phyloP scores from a whole-genome alignment of 2,113 vertebrate genomes.

The Camelus dromedarius region DNA sequence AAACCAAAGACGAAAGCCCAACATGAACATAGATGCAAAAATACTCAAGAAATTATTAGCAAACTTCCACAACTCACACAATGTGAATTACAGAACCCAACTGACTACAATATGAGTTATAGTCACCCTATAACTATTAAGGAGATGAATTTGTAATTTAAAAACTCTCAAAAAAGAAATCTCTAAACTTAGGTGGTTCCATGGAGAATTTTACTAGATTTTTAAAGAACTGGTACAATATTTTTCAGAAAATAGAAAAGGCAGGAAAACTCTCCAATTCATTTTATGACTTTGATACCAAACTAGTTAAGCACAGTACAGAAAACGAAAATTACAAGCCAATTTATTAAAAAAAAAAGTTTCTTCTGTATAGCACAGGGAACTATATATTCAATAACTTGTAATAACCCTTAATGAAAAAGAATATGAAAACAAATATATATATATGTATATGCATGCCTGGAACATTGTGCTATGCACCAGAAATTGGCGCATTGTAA shows the following conservation, averaged over 20 bases:
- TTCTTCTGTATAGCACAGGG: too few relatives aligned
- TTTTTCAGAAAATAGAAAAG: constrained; percentile 13
- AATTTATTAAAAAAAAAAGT: not conserved
- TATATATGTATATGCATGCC: too few relatives aligned
- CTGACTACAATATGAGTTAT: too few relatives aligned
- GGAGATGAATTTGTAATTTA: constrained; percentile 16
- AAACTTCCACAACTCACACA: not conserved
- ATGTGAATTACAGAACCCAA: constrained; percentile 1
- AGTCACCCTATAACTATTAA: not conserved
- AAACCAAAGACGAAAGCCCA: not conserved
- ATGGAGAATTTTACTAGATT: not conserved
- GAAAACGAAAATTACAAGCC: constrained; percentile 36
- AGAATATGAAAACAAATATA: too few relatives aligned
- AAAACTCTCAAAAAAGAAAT: not conserved
- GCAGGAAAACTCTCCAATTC: not conserved
- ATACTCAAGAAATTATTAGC: not conserved
- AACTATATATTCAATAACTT: too few relatives aligned
- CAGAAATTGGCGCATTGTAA: too few relatives aligned
- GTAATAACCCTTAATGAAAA: too few relatives aligned
- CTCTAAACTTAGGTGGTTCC: not conserved
- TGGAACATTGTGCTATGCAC: too few relatives aligned
- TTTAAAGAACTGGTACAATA: constrained; percentile 12
- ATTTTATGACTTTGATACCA: not conserved
- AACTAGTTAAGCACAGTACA: not conserved
- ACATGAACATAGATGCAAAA: not conserved